Base-by-base conservation (phyloP, 2,113 vertebrate species). In the Esox niger region DNA sequence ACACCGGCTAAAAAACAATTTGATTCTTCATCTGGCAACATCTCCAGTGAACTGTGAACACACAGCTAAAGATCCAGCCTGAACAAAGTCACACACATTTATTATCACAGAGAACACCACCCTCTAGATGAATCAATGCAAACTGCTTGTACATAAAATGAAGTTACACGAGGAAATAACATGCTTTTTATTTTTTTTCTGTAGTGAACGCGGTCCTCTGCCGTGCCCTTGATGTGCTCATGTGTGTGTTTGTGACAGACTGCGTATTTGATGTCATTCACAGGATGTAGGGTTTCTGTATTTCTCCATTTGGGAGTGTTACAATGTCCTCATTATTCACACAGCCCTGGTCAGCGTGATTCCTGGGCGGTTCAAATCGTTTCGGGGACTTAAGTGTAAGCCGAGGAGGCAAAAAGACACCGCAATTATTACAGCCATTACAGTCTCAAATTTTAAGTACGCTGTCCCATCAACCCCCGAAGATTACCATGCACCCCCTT, bases 341-440 rank as follows among this genome's bases (percentile, higher is more conserved):
- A 13, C 8, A 38, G 35, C 4, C 35, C 35, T 38, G 15, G 10
- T 38, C 8, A 15, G 38, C 17, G 38, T 43, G 38, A 43, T 43
- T 43, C 17, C 38, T 43, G 3, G 17, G 38, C 13, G 38, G 13
- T 17, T 17, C 11, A 10, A 43, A 43, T 43, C 38, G 11, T 43
- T 43, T 43, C n/a, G 38, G 47, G n/a, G n/a, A n/a, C 17, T n/a
- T 2, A 52, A 52, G 15, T n/a, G 7, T 20, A 52, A 52, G 47
- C 20, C 1, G 47, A 52, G 66, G 76, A 88, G 79, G 82, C 82
- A 84, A 81, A 79, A 85, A 65, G 77, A 79, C 85, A 81, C 75
- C 77, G 73, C 64, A 64, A 79, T 74, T 81, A 89, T 89, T 89
- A 87, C 68, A 79, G 84, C 83, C 87, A 88, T 88, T 88, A 86